Percentiles rank a stretch among this genome's conserved stretches.
These are phyloP conservation scores for Nerophis ophidion DNA, from an alignment of 2,113 vertebrate genomes.

Conservation along the genomic window DNA sequence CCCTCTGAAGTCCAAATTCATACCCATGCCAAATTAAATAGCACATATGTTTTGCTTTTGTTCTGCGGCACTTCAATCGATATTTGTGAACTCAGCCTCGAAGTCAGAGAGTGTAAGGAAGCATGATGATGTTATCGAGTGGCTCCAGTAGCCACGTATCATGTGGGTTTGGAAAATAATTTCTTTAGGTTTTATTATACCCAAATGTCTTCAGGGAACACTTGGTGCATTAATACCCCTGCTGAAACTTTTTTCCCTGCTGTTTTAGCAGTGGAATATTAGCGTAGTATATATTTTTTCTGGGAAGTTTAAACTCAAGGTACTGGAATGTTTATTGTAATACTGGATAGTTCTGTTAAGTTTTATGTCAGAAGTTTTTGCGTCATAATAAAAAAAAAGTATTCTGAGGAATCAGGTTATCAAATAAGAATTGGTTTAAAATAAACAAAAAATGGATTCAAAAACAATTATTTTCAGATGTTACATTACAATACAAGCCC, in stretches of 20 bases:
- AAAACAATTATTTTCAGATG: too few relatives aligned
- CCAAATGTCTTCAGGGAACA: slow-evolving; percentile 52
- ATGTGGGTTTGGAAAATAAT: slow-evolving; percentile 38
- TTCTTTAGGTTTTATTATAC: slow-evolving; percentile 48
- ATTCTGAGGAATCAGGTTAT: too few relatives aligned
- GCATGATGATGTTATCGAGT: slow-evolving; percentile 53
- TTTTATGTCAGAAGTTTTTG: too few relatives aligned
- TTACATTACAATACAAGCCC: too few relatives aligned
- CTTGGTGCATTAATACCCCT: slow-evolving; percentile 37
- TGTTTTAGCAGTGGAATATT: slow-evolving; percentile 2
- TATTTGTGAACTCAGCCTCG: slow-evolving; percentile 39
- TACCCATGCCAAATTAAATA: slow-evolving; percentile 26
- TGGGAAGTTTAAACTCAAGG: too few relatives aligned
- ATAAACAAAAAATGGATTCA: too few relatives aligned
- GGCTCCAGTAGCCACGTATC: slow-evolving; percentile 33
- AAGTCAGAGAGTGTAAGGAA: slow-evolving; percentile 37
- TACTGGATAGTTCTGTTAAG: too few relatives aligned
- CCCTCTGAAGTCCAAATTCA: slow-evolving; percentile 7
- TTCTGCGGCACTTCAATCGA: slow-evolving; percentile 31
- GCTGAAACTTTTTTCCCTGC: slow-evolving; percentile 35
- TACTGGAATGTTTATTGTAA: too few relatives aligned
- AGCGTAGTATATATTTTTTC: too few relatives aligned
- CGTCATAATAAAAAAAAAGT: too few relatives aligned
- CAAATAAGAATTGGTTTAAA: too few relatives aligned
- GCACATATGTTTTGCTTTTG: slow-evolving; percentile 41